Base-by-base conservation (phyloP, 1,140 invertebrate genomes). In the Drosophila varians region DNA sequence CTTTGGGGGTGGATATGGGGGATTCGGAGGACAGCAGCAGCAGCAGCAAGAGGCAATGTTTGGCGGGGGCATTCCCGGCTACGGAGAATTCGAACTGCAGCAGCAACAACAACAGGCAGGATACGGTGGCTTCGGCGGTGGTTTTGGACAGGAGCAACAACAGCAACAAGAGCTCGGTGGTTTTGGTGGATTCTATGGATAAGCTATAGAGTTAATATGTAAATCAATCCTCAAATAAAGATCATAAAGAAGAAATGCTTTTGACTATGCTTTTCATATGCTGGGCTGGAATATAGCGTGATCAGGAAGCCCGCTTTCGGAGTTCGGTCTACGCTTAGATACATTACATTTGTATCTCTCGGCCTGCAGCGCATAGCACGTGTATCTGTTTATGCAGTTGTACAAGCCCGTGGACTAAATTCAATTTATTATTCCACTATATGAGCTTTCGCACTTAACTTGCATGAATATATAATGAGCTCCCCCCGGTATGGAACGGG, bases 371-470 rank as follows among this genome's bases (percentile, higher is more conserved):
- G 61, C 23, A 26, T 11, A 70, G 52, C 74, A 77, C 56, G 79
- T 71, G 55, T 62, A 60, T 42, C 42, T 84, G 68, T 69, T 83
- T 83, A 77, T 83, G 79, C 74, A 75, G 31, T 66, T 84, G 70
- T 75, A 55, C 56, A 40, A 48, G 79, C 60, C 66, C 40, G 43
- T 74, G 66, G 54, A 36, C 71, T 43, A 69, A 86, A 76, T 84
- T 86, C 80, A 79, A 84, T 84, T 86, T 84, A 84, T 79, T 84
- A 84, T 84, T 79, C 79, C 75, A 40, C 76, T 74, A 86, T 84
- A 84, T 84, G 79, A 84, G 80, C 80, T 84, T 79, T 79, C 79
- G 80, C 79, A 84, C 79, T 84, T 84, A 86, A 84, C 79, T 84
- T 79, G 79, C 75, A 84, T 86, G 80, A 84, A 84, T 84, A 86